Base-by-base conservation (phyloP, 1,140 invertebrate genomes). In the Macrotrachela quadricornifera region DNA sequence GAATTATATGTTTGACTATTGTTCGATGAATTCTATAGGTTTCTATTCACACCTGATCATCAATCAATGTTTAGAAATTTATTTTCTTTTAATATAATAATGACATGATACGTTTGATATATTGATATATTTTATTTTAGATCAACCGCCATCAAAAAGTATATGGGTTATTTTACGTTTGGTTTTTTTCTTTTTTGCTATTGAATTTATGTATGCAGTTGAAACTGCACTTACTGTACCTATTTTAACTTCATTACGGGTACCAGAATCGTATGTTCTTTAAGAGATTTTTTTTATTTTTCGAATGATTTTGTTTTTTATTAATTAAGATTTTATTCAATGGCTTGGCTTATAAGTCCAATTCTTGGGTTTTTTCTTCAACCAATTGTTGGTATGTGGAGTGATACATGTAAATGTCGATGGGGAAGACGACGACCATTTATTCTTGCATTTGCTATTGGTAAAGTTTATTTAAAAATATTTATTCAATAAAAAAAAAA, bases 361-460 rank as follows among this genome's bases (percentile, higher is more conserved):
- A 17, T 53, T 11, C 46, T 53, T 10, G 51, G 51, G n/a, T 53
- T 53, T 47, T 42, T 53, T 21, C 15, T 53, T 10, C 51, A 53
- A 37, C 51, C 51, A 16, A 21, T 53, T 14, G 14, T 53, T 0
- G 51, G 51, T 14, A 42, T 53, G 21, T 64, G 63, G 49, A 71
- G 71, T 56, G 73, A 74, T 58, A 58, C 57, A 11, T 74, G 69
- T 56, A 18, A 48, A 30, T 43, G 45, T 37, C 16, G 16, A 38
- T 53, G 41, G 30, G 73, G 73, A n/a, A 57, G 71, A 17, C 51
- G 73, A 46, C 58, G 71, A 17, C 73, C 73, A 15, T 74, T 73
- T 55, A 74, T 75, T 50, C 57, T 73, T 46, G 59, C 45, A n/a
- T 30, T 53, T 16, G 45, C 16, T 18, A 41, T 46, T 1, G 37